Percentiles rank a stretch among this genome's conserved stretches.
phyloP scores from a whole-genome alignment of 2,888 invertebrate species.

The Ditula angustiorana region DNA sequence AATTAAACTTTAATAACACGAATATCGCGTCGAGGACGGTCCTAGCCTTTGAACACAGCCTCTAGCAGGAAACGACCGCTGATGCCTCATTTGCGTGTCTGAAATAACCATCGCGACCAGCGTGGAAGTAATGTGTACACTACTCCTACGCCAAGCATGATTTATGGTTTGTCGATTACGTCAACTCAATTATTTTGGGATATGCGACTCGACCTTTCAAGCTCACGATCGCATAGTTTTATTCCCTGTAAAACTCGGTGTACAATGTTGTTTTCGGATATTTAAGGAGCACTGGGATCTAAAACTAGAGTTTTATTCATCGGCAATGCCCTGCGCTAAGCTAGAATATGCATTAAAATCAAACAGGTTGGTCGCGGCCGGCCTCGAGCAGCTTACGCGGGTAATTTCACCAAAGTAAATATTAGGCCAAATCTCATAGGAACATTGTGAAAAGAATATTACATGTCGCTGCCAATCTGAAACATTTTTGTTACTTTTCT shows the following conservation, averaged over 20 bases:
- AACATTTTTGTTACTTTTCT: slow-evolving; percentile 51
- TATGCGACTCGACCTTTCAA: slow-evolving; percentile 19
- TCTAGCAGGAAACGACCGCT: slow-evolving; percentile 15
- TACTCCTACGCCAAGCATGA: slow-evolving; percentile 29
- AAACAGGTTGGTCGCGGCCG: slow-evolving; percentile 74
- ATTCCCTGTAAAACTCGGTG: background rate
- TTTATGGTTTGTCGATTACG: slow-evolving; percentile 31
- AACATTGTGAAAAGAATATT: slow-evolving; percentile 67
- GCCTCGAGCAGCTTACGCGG: slow-evolving; percentile 65
- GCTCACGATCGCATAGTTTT: background rate
- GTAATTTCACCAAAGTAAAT: slow-evolving; percentile 78
- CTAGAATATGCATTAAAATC: slow-evolving; percentile 83
- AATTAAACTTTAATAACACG: slow-evolving; percentile 76
- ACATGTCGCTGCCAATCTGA: slow-evolving; percentile 58
- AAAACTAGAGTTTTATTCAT: slow-evolving; percentile 39
- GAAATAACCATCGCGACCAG: slow-evolving; percentile 29
- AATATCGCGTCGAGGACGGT: slow-evolving; percentile 54
- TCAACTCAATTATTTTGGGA: slow-evolving; percentile 27
- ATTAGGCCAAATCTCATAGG: slow-evolving; percentile 76
- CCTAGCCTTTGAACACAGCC: slow-evolving; percentile 11
- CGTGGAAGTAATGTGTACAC: slow-evolving; percentile 1
- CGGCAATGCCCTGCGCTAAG: slow-evolving; percentile 39
- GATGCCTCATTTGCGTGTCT: slow-evolving; percentile 34
- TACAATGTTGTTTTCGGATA: background rate
- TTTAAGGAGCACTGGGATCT: background rate